Evolutionary conservation across 2,113 vertebrate species (phyloP).

Genomic region (Noctilio leporinus): DNA sequence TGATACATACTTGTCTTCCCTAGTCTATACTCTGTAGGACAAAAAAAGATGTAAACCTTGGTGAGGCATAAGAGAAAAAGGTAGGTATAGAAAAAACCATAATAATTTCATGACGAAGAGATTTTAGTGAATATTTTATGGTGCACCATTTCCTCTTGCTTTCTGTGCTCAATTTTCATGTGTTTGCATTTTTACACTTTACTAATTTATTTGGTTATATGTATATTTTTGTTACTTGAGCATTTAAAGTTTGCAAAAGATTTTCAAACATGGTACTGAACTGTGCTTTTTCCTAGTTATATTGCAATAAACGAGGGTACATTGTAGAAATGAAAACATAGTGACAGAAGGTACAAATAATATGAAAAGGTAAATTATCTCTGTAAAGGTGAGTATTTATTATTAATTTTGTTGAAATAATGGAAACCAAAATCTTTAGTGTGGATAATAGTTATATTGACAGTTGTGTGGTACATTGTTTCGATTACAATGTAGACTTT

Average conservation of each 20-base stretch:
- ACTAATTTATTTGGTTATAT: not conserved
- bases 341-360: not conserved
- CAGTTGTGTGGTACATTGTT: rapidly evolving
- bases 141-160: constrained; percentile 24
- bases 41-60: constrained; percentile 50
- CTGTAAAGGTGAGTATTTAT: not conserved
- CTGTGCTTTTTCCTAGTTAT: constrained; percentile 17
- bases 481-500: not conserved
- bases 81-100: not conserved
- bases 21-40: constrained; percentile 45
- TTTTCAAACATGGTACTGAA: not conserved
- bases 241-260: not conserved
- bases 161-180: constrained; percentile 29
- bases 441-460: not conserved
- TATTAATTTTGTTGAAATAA: not conserved
- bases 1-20: constrained; percentile 67
- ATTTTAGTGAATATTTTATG: constrained; percentile 55
- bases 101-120: constrained; percentile 47
- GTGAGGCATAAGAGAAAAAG: constrained; percentile 28
- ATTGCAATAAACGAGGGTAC: not conserved
- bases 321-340: not conserved
- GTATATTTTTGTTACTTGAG: not conserved
- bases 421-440: not conserved
- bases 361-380: not conserved
- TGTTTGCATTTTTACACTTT: not conserved